Conservation (phyloP, 2,888 invertebrate species). For the Coelopa pilipes region DNA sequence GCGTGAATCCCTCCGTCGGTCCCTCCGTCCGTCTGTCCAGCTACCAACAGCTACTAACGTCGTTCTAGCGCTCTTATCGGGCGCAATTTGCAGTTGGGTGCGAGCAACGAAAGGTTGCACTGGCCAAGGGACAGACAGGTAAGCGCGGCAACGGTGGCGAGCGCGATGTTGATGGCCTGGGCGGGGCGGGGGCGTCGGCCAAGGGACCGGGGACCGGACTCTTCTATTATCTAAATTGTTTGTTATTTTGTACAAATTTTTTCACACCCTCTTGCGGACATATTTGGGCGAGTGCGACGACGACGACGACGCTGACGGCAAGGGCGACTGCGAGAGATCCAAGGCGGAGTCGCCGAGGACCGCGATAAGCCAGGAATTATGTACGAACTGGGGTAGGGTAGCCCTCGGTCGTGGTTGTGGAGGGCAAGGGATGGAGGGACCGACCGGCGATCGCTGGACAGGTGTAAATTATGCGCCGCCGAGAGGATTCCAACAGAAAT, state of each 20-base stretch:
- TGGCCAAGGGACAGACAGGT: not conserved
- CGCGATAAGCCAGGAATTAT: constrained; percentile 15
- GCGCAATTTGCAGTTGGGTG: constrained; percentile 65
- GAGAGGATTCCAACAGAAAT: not conserved
- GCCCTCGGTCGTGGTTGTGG: not conserved
- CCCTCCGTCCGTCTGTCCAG: not conserved
- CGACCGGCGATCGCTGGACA: constrained; percentile 6
- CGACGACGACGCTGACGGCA: not conserved
- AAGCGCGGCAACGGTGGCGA: too few species aligned
- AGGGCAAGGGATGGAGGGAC: not conserved
- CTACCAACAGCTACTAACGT: not conserved
- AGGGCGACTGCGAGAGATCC: too few species aligned
- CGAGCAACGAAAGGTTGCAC: constrained; percentile 51
- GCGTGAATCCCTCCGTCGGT: constrained; percentile 16
- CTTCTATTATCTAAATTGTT: constrained; percentile 57
- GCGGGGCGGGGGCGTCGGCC: constrained; percentile 34
- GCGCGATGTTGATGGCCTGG: too few species aligned
- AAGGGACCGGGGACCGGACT: constrained; percentile 36
- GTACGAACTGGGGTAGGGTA: not conserved
- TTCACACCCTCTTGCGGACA: constrained; percentile 49
- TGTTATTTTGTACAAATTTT: constrained; percentile 50
- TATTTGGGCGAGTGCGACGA: not conserved
- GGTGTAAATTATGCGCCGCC: constrained; percentile 24
- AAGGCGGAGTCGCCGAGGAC: not conserved
- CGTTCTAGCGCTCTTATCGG: constrained; percentile 49